Conservation (phyloP, 2,113 vertebrate genomes). For the Scalopus aquaticus region DNA sequence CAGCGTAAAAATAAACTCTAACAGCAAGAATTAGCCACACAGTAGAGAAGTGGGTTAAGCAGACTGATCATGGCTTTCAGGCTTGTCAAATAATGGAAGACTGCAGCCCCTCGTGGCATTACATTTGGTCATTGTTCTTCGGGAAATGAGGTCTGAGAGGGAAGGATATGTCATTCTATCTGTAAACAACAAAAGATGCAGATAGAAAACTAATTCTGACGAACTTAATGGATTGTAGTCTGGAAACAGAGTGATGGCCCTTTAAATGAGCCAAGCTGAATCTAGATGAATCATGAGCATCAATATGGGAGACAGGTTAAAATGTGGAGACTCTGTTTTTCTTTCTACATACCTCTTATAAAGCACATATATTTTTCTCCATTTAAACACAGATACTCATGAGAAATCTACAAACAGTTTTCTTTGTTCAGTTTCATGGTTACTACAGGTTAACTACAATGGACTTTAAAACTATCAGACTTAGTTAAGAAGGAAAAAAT, state of each 20-base stretch:
- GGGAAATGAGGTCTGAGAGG: constrained; percentile 50
- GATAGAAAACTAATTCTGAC: constrained; percentile 44
- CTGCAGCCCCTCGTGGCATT: constrained; percentile 9
- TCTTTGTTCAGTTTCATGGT: constrained; percentile 1
- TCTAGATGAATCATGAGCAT: not conserved
- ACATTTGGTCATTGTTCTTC: not conserved
- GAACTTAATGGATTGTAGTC: constrained; percentile 1
- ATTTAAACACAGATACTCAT: constrained; percentile 37
- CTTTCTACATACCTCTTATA: not conserved
- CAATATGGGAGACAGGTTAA: not conserved
- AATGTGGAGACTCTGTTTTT: not conserved
- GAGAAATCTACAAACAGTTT: not conserved
- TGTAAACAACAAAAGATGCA: constrained; percentile 33
- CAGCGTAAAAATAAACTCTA: constrained; percentile 10
- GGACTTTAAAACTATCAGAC: constrained; percentile 6
- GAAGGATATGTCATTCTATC: constrained; percentile 8
- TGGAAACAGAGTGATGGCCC: not conserved
- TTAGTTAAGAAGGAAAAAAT: constrained; percentile 44
- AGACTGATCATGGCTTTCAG: not conserved
- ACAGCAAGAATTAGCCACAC: not conserved
- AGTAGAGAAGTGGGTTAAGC: not conserved
- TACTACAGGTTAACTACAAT: constrained; percentile 2
- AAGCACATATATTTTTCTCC: constrained; percentile 20
- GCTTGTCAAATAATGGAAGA: constrained; percentile 29
- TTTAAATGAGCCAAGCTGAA: not conserved